phyloP scores from a whole-genome alignment of 1,140 invertebrate genomes.

The Drosophila arawakana region DNA sequence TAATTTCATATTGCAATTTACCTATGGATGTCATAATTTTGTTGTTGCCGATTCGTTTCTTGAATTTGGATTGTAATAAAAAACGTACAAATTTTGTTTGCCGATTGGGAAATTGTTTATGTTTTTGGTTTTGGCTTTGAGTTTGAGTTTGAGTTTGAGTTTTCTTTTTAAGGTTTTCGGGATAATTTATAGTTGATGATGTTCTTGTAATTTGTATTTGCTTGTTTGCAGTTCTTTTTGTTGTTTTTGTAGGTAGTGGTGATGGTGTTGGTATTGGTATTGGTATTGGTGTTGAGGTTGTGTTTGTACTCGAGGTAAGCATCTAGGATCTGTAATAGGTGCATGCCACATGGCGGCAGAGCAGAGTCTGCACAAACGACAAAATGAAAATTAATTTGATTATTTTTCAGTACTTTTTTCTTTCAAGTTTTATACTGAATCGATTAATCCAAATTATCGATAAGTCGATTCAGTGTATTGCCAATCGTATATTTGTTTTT shows the following conservation, averaged over 20 bases:
- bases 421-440: slow-evolving; percentile 1
- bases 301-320: slow-evolving; percentile 34
- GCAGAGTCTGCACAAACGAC: slow-evolving; percentile 23
- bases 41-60: slow-evolving; percentile 58
- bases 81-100: slow-evolving; percentile 45
- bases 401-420: not conserved
- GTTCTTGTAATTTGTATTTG: slow-evolving; percentile 12
- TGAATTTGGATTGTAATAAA: slow-evolving; percentile 44
- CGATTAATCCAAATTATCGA: not conserved
- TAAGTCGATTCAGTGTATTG: not conserved
- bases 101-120: slow-evolving; percentile 55
- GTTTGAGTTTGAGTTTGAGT: not conserved
- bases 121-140: slow-evolving; percentile 21
- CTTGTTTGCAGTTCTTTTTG: slow-evolving; percentile 2
- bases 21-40: slow-evolving; percentile 84
- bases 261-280: slow-evolving; percentile 16
- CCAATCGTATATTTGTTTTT: not conserved
- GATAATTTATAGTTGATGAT: slow-evolving; percentile 27
- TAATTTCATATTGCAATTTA: slow-evolving; percentile 58
- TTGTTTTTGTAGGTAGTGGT: slow-evolving; percentile 16
- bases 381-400: slow-evolving; percentile 6
- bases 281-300: slow-evolving; percentile 20
- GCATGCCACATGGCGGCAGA: slow-evolving; percentile 36
- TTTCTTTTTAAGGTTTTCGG: not conserved
- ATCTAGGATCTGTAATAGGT: slow-evolving; percentile 36